Evolutionary conservation across 2,113 vertebrate species (phyloP), one percentile per base, ranked within the genome.

Genomic region (Ramphastos sulfuratus): DNA sequence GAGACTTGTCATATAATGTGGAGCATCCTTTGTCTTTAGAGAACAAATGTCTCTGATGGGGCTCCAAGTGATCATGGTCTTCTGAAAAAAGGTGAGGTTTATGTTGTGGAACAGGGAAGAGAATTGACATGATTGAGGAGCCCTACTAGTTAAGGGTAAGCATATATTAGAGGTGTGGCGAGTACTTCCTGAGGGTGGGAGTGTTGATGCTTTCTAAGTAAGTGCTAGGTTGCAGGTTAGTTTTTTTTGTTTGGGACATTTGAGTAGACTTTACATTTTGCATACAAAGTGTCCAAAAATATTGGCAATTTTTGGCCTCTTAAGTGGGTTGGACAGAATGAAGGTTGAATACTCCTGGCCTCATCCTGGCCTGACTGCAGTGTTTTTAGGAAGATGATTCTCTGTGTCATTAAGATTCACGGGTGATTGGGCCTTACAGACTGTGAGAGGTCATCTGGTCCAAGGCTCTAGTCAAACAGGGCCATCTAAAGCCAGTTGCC

Each of bases 151-250:
- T 59, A 31, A 21, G 24, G 28, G 19, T 63, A 84, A 67, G 23
- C 1, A 1, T 80, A 0, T 27, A 0, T 60, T 52, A 24, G 30
- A 55, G 33, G 14, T 46, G 8, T 30, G 25, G 8, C 63, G 48
- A 31, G 52, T 37, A 12, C 24, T 69, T 87, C 17, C 16, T 89
- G 71, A 77, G 64, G 17, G 60, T 39, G 25, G 61, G 24, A 15
- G 12, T 65, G 39, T 61, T 44, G 27, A 16, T 76, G 27, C 2
- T 52, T 80, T 70, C 7, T 66, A 23, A 39, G 21, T 18, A 8
- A 25, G 35, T 54, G 50, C 20, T 64, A 14, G 18, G 15, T 50
- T 76, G 50, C 14, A 56, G 20, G 30, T 50, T 70, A 12, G 7
- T 15, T 64, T 79, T 50, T 76, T 10, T 10, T 80, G 25, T 61